A percentile compares a stretch with the other conserved stretches of the same genome.
Conservation (phyloP, 2,113 vertebrate species). For the Clinocottus analis region DNA sequence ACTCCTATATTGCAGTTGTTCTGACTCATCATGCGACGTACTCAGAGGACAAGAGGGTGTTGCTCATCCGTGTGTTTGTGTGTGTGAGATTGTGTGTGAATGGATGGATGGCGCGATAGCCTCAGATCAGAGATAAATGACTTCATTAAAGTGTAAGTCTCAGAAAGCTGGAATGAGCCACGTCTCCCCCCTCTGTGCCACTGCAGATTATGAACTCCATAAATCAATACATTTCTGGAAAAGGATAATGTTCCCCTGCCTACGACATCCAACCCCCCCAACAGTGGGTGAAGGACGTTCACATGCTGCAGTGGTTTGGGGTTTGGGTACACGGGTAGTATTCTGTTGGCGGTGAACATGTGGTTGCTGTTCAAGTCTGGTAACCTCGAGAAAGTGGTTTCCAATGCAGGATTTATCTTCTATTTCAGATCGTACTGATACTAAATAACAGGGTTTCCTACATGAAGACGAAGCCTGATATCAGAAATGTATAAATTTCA, state of each 20-base stretch:
- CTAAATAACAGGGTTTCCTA: neutral
- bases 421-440: neutral
- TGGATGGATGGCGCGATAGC: slow-evolving; percentile 57
- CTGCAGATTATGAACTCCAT: slow-evolving; percentile 80
- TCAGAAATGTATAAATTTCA: neutral
- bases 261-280: slow-evolving; percentile 47
- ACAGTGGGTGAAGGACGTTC: slow-evolving; percentile 33
- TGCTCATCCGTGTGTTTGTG: slow-evolving; percentile 12
- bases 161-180: slow-evolving; percentile 76
- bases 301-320: slow-evolving; percentile 34
- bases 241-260: slow-evolving; percentile 53
- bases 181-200: slow-evolving; percentile 69
- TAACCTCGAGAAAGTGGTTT: neutral
- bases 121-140: slow-evolving; percentile 84
- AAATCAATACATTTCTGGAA: slow-evolving; percentile 80
- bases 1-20: slow-evolving; percentile 19
- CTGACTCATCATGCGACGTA: slow-evolving; percentile 34
- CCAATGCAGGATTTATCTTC: neutral
- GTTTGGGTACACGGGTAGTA: neutral
- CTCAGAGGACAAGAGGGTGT: slow-evolving; percentile 31
- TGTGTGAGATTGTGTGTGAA: neutral
- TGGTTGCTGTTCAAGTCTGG: neutral
- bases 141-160: slow-evolving; percentile 82
- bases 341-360: neutral
- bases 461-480: neutral